Conservation (phyloP, 2,888 invertebrate genomes). For the Lycocerus yunnanus region DNA sequence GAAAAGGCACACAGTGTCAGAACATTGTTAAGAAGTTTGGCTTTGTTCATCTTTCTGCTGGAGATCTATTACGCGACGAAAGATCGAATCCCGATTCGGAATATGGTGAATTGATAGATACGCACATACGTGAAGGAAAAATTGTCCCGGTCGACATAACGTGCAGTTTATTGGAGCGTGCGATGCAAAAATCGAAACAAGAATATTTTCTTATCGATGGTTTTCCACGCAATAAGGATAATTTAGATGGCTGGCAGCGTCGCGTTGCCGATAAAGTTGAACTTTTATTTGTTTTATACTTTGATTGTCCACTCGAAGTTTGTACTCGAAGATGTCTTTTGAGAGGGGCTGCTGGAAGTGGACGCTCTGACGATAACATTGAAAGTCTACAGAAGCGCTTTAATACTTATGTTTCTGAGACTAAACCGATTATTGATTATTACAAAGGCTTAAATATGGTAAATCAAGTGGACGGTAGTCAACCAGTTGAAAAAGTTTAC, state of each 20-base stretch:
- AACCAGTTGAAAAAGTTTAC: slow-evolving; percentile 67
- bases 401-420: slow-evolving; percentile 81
- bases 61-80: slow-evolving; percentile 94
- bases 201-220: slow-evolving; percentile 94
- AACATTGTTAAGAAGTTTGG: slow-evolving; percentile 82
- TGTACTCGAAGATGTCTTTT: slow-evolving; percentile 86
- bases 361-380: slow-evolving; percentile 91
- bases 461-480: slow-evolving; percentile 74
- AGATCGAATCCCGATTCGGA: slow-evolving; percentile 81
- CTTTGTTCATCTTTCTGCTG: slow-evolving; percentile 86
- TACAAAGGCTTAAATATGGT: slow-evolving; percentile 76
- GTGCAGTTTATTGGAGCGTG: slow-evolving; percentile 89
- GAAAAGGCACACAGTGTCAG: slow-evolving; percentile 96
- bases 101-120: slow-evolving; percentile 89
- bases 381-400: slow-evolving; percentile 88
- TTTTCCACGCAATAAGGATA: slow-evolving; percentile 96
- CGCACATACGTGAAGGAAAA: slow-evolving; percentile 87
- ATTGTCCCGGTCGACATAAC: slow-evolving; percentile 99
- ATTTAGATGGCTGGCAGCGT: slow-evolving; percentile 91
- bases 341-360: slow-evolving; percentile 87
- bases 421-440: slow-evolving; percentile 87
- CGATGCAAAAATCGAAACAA: slow-evolving; percentile 69
- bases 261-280: slow-evolving; percentile 82
- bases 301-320: slow-evolving; percentile 83
- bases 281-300: slow-evolving; percentile 87